phyloP scores from a whole-genome alignment of 2,797 vertebrate genomes.

The Allobates femoralis region DNA sequence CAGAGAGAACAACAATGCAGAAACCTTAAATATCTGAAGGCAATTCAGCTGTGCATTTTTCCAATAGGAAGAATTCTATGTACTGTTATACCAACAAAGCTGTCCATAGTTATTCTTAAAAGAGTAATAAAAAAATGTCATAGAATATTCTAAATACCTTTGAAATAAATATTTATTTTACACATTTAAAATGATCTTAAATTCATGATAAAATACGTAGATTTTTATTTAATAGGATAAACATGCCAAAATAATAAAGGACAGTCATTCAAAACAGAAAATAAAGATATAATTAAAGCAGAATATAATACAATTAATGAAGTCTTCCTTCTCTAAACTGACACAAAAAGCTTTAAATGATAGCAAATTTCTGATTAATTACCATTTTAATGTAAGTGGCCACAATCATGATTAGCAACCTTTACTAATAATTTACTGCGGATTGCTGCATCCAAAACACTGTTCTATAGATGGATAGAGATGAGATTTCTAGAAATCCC shows the following conservation, averaged over 20 bases:
- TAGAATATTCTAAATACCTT: not conserved
- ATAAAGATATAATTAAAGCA: not conserved
- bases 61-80: slow-evolving; percentile 19
- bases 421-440: too few species aligned
- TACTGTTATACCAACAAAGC: not conserved
- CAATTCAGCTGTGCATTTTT: slow-evolving; percentile 57
- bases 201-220: not conserved
- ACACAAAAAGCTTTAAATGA: too few species aligned
- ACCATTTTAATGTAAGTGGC: too few species aligned
- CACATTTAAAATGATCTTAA: not conserved
- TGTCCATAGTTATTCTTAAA: not conserved
- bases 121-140: not conserved
- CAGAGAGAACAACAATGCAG: slow-evolving; percentile 57
- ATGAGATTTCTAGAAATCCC: too few species aligned
- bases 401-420: too few species aligned
- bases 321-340: too few species aligned
- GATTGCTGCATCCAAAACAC: too few species aligned
- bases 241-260: not conserved
- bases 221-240: not conserved
- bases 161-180: not conserved
- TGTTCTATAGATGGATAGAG: too few species aligned
- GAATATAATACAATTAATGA: too few species aligned
- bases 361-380: too few species aligned
- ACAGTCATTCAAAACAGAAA: not conserved
- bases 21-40: slow-evolving; percentile 55